Base-by-base conservation (phyloP, 2,113 vertebrate species). In the Phainopepla nitens region DNA sequence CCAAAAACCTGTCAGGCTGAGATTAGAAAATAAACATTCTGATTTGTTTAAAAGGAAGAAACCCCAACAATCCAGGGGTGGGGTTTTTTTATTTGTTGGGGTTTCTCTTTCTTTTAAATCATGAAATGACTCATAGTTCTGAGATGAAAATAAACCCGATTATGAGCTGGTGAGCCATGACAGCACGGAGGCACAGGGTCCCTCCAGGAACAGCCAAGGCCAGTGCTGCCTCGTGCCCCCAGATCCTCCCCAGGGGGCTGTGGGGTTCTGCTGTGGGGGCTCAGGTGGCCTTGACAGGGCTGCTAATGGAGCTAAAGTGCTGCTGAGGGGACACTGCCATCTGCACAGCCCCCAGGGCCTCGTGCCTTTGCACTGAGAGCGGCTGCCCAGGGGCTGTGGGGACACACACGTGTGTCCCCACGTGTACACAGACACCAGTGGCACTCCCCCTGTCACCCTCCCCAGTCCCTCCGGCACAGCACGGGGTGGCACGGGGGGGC, bases 221-320 rank as follows among this genome's bases (percentile, higher is more conserved):
- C 56, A 65, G 53, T 56, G 36, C 9, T 49, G 45, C 47, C 50
- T 56, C 7, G 1, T 36, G 41, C 15, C 65, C 20, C 77, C 66
- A 15, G 53, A 50, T 27, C 42, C n/a, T 22, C 33, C 47, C 51
- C 42, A 16, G 1, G 2, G 39, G 35, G 20, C 19, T 1, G 1
- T 0, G 3, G 19, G 50, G 50, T 8, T 42, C 49, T 75, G 53
- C 24, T 29, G 24, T 0, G 20, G 76, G 78, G 92, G 83, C 88
- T 96, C 95, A 94, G 80, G 60, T 93, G 97, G 45, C 70, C 53
- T 79, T 50, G 36, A 33, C 72, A 82, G 78, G 83, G 95, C 95
- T 88, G 82, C 94, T 98, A 97, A 98, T 97, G 96, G 95, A 64
- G 29, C 75, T 95, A 87, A 97, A 98, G 94, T 96, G 96, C 92